Percentiles rank a stretch among this genome's conserved stretches.
phyloP scores from a whole-genome alignment of 2,888 invertebrate genomes.

The Drosophila mayaguana region DNA sequence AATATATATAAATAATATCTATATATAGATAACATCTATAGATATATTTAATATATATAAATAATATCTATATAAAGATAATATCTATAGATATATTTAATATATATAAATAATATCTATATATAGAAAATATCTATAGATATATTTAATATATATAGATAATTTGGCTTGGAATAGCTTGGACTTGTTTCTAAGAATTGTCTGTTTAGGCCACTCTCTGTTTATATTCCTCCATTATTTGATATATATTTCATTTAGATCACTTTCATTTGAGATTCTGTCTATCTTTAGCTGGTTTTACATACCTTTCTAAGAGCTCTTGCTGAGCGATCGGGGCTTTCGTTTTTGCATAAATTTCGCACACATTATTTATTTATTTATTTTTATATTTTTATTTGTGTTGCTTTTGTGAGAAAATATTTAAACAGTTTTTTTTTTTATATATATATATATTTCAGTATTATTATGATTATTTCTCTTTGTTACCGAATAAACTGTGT shows the following conservation, averaged over 20 bases:
- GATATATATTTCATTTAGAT: background rate
- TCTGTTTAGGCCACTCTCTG: background rate
- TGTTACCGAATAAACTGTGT: slow-evolving; percentile 37
- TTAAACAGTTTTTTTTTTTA: slow-evolving; percentile 68
- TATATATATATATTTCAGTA: slow-evolving; percentile 23
- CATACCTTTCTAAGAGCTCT: slow-evolving; percentile 63
- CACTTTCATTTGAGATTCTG: background rate
- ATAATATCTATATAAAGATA: too few relatives aligned
- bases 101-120: too few relatives aligned
- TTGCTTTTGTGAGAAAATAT: slow-evolving; percentile 54
- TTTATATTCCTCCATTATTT: background rate
- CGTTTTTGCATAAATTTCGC: slow-evolving; percentile 57
- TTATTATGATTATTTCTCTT: slow-evolving; percentile 5
- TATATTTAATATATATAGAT: too few relatives aligned
- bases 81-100: too few relatives aligned
- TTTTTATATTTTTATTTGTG: slow-evolving; percentile 19
- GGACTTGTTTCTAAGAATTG: too few relatives aligned
- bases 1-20: too few relatives aligned
- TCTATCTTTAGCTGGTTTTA: slow-evolving; percentile 21
- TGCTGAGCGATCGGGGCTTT: slow-evolving; percentile 48
- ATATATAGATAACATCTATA: too few relatives aligned
- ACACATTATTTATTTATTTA: slow-evolving; percentile 53
- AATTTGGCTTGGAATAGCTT: too few relatives aligned
- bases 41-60: too few relatives aligned
- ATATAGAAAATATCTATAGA: too few relatives aligned